A percentile compares a stretch with the other conserved stretches of the same genome.
Evolutionary conservation across 2,888 invertebrate species (phyloP).

Genomic region (Nemurella pictetii): DNA sequence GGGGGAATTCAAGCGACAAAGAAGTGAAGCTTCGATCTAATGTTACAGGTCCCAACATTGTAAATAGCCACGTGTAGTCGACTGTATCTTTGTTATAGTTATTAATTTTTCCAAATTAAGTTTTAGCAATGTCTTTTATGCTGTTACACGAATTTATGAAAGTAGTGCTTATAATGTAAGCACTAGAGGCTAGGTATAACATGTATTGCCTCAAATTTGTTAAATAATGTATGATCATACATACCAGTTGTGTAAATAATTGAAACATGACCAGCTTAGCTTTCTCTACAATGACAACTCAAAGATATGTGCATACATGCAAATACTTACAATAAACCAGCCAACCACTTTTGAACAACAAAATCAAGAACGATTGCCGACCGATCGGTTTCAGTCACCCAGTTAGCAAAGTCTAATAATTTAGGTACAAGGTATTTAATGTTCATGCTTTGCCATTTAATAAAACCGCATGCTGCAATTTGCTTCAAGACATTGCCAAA

Average conservation of each 20-base stretch:
- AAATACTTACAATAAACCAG: constrained; percentile 31
- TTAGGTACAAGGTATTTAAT: neutral
- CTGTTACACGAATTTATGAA: neutral
- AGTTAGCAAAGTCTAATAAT: neutral
- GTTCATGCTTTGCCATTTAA: neutral
- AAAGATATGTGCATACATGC: constrained; percentile 22
- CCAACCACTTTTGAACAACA: constrained; percentile 6
- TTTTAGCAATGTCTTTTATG: neutral
- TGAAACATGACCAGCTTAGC: constrained; percentile 9
- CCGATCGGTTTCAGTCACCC: neutral
- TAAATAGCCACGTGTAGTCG: neutral
- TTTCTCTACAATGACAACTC: constrained; percentile 12
- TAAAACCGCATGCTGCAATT: neutral
- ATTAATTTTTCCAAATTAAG: neutral
- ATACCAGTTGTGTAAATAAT: neutral
- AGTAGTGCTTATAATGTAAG: neutral
- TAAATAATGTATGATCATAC: constrained; percentile 16
- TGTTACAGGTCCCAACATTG: neutral
- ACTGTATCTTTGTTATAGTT: neutral
- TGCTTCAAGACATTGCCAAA: neutral
- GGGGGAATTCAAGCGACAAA: neutral
- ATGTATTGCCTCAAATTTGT: neutral
- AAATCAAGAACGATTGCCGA: neutral
- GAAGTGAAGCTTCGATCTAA: neutral
- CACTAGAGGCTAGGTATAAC: neutral